Evolutionary conservation across 2,113 vertebrate genomes (phyloP).

Genomic region (Dasyprocta punctata): DNA sequence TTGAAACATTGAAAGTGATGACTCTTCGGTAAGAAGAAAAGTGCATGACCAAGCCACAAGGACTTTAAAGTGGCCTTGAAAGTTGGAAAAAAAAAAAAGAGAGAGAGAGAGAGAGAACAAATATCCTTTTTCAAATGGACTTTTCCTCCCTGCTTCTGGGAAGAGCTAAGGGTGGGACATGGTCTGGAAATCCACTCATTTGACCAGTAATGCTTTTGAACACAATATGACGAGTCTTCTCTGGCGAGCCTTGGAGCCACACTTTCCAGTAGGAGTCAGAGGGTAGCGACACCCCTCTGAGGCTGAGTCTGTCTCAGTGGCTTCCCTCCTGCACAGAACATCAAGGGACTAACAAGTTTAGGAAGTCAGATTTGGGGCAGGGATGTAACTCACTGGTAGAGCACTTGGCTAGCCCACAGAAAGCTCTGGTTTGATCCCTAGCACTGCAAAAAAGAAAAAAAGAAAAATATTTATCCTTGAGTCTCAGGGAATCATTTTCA

Average conservation of each 20-base stretch:
- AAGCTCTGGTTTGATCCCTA: not conserved
- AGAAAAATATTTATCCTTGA: not conserved
- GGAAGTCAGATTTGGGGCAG: not conserved
- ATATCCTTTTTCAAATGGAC: slow-evolving; percentile 73
- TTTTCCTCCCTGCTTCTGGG: slow-evolving; percentile 74
- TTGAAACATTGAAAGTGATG: slow-evolving; percentile 39
- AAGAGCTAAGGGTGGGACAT: slow-evolving; percentile 66
- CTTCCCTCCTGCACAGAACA: not conserved
- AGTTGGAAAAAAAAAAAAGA: slow-evolving; percentile 2
- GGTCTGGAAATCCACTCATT: slow-evolving; percentile 69
- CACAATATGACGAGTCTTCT: slow-evolving; percentile 64
- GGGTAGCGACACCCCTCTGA: slow-evolving; percentile 3
- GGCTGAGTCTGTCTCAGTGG: not conserved
- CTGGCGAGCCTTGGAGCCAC: slow-evolving; percentile 46
- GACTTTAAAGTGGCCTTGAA: slow-evolving; percentile 70
- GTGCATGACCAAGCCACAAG: slow-evolving; percentile 68
- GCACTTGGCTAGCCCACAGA: not conserved
- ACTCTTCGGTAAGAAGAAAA: slow-evolving; percentile 70
- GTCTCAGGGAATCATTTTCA: not conserved
- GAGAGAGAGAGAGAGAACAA: slow-evolving; percentile 71
- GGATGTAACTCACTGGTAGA: not conserved
- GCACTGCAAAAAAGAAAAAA: not conserved
- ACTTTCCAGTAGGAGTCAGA: slow-evolving; percentile 64
- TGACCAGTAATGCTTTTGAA: slow-evolving; percentile 66
- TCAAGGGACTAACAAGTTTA: not conserved